Evolutionary conservation across 2,113 vertebrate species (phyloP), one percentile per base, ranked within the genome.

Genomic region (Henicopernis longicauda): DNA sequence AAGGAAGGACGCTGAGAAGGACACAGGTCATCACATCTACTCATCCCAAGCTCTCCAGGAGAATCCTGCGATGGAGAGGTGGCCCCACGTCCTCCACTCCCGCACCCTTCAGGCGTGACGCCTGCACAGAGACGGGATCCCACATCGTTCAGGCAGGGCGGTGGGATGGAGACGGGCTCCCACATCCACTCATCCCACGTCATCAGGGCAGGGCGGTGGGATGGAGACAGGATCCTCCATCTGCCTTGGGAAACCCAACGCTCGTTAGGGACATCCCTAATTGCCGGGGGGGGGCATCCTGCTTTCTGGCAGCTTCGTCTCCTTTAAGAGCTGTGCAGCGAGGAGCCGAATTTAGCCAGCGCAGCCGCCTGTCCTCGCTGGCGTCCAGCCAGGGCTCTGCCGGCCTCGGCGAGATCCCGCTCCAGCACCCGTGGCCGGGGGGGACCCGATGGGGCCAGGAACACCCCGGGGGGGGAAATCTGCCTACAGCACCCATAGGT

Each of bases 291-390:
- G 20, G 0, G 7, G 2, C 38, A 3, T 21, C 58, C 62, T 6
- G 50, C 50, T 13, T 7, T 11, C 47, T 1, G 17, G 57, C 34
- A 17, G 54, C 86, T 84, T 25, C 63, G 69, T 54, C 91, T 90
- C 95, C 95, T 97, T 97, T 94, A 96, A 97, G 97, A 96, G 91
- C 49, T 3, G 36, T 17, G 10, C 45, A 4, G 65, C 5, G 4
- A 31, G 69, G 50, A 82, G 73, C 90, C 31, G 10, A 78, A 74
- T 87, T 55, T 72, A 93, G 95, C 94, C 83, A 19, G 34, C 55
- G 45, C 26, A 16, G 85, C 70, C 38, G 54, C 86, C 69, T 55
- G 92, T 95, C 95, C 94, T 63, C 31, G 42, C 81, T 87, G 93
- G 95, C 92, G 16, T 31, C 93, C 16, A 6, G 77, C 93, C 96